These are phyloP conservation scores for Xiphophorus maculatus DNA, from an alignment of 2,113 vertebrate genomes.

Conservation along the genomic window DNA sequence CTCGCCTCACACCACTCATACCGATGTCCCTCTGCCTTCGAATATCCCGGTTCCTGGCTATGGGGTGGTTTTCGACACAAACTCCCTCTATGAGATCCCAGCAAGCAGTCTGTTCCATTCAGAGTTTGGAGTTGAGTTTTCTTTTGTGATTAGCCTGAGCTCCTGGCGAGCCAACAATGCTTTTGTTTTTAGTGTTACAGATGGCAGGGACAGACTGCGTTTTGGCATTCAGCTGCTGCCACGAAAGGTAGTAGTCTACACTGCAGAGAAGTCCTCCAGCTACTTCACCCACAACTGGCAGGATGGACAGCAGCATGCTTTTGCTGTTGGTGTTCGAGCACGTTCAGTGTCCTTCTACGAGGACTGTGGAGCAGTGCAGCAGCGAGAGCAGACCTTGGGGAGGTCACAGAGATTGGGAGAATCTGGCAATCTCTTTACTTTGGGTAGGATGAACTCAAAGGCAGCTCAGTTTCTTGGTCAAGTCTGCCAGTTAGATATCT, in stretches of 20 bases:
- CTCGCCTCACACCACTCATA: constrained; percentile 53
- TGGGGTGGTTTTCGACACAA: constrained; percentile 83
- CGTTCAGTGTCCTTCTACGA: constrained; percentile 85
- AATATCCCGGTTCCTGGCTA: constrained; percentile 75
- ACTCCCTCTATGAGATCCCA: constrained; percentile 83
- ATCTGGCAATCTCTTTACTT: constrained; percentile 82
- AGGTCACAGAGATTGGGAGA: constrained; percentile 78
- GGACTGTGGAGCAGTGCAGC: constrained; percentile 85
- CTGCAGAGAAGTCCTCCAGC: constrained; percentile 84
- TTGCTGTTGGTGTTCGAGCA: constrained; percentile 83
- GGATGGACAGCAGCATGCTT: constrained; percentile 86
- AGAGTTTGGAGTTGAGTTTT: constrained; percentile 83
- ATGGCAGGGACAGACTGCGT: constrained; percentile 82
- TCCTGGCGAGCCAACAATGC: constrained; percentile 90
- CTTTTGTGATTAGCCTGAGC: constrained; percentile 86
- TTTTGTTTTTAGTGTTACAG: constrained; percentile 93
- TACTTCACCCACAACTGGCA: constrained; percentile 88
- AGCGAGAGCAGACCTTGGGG: constrained; percentile 79
- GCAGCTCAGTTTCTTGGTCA: constrained; percentile 88
- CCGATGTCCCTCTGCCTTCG: constrained; percentile 72
- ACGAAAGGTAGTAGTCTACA: constrained; percentile 85
- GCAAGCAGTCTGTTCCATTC: constrained; percentile 78
- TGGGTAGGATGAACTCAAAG: constrained; percentile 90
- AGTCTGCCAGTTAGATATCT: constrained; percentile 93
- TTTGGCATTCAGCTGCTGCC: constrained; percentile 93